Conservation (phyloP, 1,140 invertebrate genomes). For the Bombus breviceps region DNA sequence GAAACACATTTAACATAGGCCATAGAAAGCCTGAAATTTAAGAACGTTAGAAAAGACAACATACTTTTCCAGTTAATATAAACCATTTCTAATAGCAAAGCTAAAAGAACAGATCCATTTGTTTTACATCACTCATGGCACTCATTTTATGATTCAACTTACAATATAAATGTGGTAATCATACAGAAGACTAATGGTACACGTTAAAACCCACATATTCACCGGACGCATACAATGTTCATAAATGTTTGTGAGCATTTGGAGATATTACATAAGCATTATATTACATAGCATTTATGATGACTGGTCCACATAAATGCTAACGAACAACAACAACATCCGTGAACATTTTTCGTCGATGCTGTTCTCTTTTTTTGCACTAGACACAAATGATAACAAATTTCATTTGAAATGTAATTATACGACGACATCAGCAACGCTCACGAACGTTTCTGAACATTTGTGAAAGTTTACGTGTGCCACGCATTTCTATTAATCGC, state of each 20-base stretch:
- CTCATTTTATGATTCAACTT: constrained; percentile 53
- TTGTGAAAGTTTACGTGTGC: neutral
- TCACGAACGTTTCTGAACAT: neutral
- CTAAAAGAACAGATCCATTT: constrained; percentile 47
- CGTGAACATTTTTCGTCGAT: neutral
- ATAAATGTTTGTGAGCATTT: neutral
- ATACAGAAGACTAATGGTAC: constrained; percentile 50
- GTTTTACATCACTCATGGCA: constrained; percentile 58
- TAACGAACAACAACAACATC: neutral
- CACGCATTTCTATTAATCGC: neutral
- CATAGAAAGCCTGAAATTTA: neutral
- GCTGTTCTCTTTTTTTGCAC: neutral
- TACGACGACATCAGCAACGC: neutral
- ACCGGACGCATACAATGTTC: neutral
- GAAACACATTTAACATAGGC: constrained; percentile 15
- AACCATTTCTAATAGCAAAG: constrained; percentile 26
- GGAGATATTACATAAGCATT: neutral
- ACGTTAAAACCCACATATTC: constrained; percentile 10
- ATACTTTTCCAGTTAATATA: constrained; percentile 29
- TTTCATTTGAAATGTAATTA: neutral
- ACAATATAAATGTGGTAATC: constrained; percentile 48
- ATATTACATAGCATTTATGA: neutral
- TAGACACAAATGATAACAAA: neutral
- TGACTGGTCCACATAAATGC: neutral
- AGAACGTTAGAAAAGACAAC: neutral